A percentile compares a stretch with the other conserved stretches of the same genome.
Conservation (phyloP, 2,888 invertebrate genomes). For the Lasioglossum leucozonium region DNA sequence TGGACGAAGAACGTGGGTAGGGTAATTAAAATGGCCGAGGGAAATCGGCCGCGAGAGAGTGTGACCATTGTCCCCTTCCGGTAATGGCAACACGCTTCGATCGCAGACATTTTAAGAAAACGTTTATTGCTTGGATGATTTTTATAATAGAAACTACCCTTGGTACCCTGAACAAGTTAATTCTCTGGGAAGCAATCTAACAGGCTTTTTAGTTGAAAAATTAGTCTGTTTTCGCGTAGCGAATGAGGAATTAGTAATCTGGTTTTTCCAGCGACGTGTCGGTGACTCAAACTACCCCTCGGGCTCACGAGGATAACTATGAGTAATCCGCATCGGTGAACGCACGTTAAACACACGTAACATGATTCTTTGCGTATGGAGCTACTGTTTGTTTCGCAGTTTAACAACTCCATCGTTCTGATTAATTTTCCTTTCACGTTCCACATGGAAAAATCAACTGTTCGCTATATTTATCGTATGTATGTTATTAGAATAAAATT, state of each 20-base stretch:
- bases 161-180: too few relatives aligned
- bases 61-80: not conserved
- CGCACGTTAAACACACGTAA: not conserved
- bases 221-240: not conserved
- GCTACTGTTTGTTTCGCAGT: not conserved
- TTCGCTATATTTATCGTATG: too few relatives aligned
- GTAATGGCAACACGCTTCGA: not conserved
- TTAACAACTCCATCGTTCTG: not conserved
- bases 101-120: not conserved
- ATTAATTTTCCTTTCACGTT: too few relatives aligned
- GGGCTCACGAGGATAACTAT: not conserved
- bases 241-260: not conserved
- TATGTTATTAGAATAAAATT: too few relatives aligned
- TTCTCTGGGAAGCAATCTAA: too few relatives aligned
- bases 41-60: slow-evolving; percentile 9
- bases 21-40: slow-evolving; percentile 1
- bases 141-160: not conserved
- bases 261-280: not conserved
- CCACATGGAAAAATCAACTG: too few relatives aligned
- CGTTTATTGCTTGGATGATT: not conserved
- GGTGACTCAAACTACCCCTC: slow-evolving; percentile 1
- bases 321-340: not conserved
- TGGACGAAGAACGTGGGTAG: not conserved
- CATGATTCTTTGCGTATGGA: not conserved
- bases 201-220: not conserved